Conservation (phyloP, 2,113 vertebrate genomes). For the Paratilapia polleni region DNA sequence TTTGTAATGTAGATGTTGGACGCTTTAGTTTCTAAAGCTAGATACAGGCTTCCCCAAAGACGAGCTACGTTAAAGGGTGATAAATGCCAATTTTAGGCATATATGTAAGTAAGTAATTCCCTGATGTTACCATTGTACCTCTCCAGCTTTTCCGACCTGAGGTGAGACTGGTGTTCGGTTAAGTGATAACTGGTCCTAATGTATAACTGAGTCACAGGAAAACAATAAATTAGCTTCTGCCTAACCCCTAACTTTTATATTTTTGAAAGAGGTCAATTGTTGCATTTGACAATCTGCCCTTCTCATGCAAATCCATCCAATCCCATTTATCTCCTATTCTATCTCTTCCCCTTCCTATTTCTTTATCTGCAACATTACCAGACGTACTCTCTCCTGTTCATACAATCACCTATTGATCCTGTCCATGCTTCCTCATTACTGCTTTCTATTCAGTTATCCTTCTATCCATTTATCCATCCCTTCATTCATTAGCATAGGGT, state of each 20-base stretch:
- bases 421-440: conserved; percentile 45
- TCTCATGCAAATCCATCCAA: conserved; percentile 12
- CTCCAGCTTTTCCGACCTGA: background rate
- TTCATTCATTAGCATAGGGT: conserved; percentile 50
- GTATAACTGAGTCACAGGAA: background rate
- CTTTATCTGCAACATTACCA: conserved; percentile 14
- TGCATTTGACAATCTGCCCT: background rate
- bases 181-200: background rate
- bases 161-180: background rate
- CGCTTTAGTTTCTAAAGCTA: background rate
- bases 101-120: background rate
- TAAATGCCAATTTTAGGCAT: background rate
- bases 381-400: conserved; percentile 1
- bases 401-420: conserved; percentile 57
- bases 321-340: background rate
- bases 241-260: background rate
- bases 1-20: background rate
- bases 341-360: background rate
- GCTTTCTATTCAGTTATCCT: conserved; percentile 25
- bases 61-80: background rate
- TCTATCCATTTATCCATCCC: conserved; percentile 14
- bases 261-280: background rate
- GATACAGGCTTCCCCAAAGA: background rate
- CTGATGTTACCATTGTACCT: background rate
- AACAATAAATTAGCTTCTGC: background rate